Conservation (phyloP, 2,888 invertebrate genomes). For the Epinotia ramella region DNA sequence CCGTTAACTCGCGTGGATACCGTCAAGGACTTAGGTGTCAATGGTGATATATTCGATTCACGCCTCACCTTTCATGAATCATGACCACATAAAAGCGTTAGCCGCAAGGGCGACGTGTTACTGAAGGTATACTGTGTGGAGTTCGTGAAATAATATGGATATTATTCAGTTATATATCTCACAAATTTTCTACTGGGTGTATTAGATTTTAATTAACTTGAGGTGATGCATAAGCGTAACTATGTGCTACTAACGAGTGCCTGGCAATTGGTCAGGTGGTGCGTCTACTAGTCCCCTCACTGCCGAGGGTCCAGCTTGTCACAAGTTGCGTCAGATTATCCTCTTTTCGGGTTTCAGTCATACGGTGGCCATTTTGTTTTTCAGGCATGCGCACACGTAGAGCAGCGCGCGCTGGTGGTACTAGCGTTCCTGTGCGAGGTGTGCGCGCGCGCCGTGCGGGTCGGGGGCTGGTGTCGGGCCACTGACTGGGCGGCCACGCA, state of each 20-base stretch:
- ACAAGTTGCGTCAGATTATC: too few relatives aligned
- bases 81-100: too few relatives aligned
- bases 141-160: too few relatives aligned
- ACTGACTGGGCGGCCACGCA: slow-evolving; percentile 85
- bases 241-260: background rate
- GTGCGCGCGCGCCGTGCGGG: slow-evolving; percentile 77
- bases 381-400: slow-evolving; percentile 83
- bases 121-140: too few relatives aligned
- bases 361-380: slow-evolving; percentile 18
- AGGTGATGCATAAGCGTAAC: background rate
- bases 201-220: background rate
- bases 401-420: slow-evolving; percentile 83
- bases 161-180: too few relatives aligned
- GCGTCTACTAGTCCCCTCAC: background rate
- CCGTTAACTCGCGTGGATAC: too few relatives aligned
- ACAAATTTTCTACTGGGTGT: too few relatives aligned
- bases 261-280: background rate
- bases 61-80: too few relatives aligned
- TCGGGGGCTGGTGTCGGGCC: slow-evolving; percentile 82
- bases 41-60: too few relatives aligned
- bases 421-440: slow-evolving; percentile 85
- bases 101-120: too few relatives aligned
- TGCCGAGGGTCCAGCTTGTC: background rate
- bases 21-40: too few relatives aligned
- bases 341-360: too few relatives aligned